Evolutionary conservation across 30 jellyfish, hydroid and myxozoan genomes (phyloP), one percentile per base, ranked within the genome.

Genomic region (Sanderia malayensis): DNA sequence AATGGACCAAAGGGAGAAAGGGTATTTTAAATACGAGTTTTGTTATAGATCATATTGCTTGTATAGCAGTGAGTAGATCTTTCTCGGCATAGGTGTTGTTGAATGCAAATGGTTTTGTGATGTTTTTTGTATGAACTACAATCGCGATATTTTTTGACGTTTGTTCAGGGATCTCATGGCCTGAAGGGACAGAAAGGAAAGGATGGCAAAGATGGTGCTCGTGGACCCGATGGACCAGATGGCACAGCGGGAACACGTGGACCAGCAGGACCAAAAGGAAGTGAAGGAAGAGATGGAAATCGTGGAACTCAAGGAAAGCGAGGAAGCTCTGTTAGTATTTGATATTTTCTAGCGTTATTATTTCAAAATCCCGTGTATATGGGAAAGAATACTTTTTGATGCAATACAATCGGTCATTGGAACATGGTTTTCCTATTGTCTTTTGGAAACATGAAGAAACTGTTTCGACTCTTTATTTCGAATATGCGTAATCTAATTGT

Each of bases 251-350:
- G 98, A 57, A 49, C 82, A 8, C 80, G 68, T 28, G 98, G 98
- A 25, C 74, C 59, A 24, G 70, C 91, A 45, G 98, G 98, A 52
- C 94, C 90, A 46, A 83, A 90, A 46, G 98, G 98, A 49, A 94
- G 70, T 26, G 46, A 67, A 10, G 98, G 98, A 27, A 49, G 85
- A 34, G 89, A 47, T 45, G 98, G 98, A 58, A 82, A 62, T 24
- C 47, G 92, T 61, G 94, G 94, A 1, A 44, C 61, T 22, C 82
- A 72, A 7, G 94, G 94, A 47, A 71, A 70, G 46, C 81, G 86
- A 26, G 94, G 94, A 27, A 45, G 58, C 4, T 17, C 59, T 25
- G 98, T 90, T 70, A 33, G 96, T 64, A 0, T 21, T 18, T 2
- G 4, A 0, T 37, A 21, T 0, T 41, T 41, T 41, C 55, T 41